Base-by-base conservation (phyloP, 2,888 invertebrate genomes). In the Andrena marginata region DNA sequence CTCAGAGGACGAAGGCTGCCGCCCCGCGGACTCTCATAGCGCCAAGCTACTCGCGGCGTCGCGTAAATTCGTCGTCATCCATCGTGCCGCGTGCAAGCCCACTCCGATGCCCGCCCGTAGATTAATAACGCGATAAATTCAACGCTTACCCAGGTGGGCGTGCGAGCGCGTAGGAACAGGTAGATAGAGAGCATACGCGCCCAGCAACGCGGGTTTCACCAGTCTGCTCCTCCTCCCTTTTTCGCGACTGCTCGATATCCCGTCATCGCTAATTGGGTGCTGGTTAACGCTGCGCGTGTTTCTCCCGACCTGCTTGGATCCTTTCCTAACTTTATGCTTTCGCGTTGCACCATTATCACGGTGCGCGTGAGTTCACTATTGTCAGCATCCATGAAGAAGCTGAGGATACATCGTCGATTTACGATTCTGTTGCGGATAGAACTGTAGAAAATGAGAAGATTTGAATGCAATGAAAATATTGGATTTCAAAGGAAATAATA, bases 51-150 rank as follows among this genome's bases (percentile, higher is more conserved):
- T 49, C 63, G 56, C 69, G 56, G 56, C 62, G 78, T 80, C 76
- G 56, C 83, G 85, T 88, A 88, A 88, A 87, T 89, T 72, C 84
- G 59, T 78, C 77, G 78, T 62, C 80, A 70, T 86, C 64, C 54
- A 54, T 74, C 77, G 64, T 23, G 10, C 74, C 49, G 35, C 54
- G 75, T 62, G 42, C 35, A 67, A 35, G 49, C 74, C 51, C 29
- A 33, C 70, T 68, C 63, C 69, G 69, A 64, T 76, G 76, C 72
- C 16, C 56, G 64, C 63, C 42, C 63, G 77, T 49, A 88, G 87
- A 90, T 91, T 90, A 91, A 89, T 91, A 90, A 91, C 87, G 85
- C 87, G 87, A 91, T 91, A 90, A 91, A 91, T 91, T 91, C 85
- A 85, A 86, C 88, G 85, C 85, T 87, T 80, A 74, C 60, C 64